Conservation (phyloP, 2,113 vertebrate species). For the Axis porcinus region DNA sequence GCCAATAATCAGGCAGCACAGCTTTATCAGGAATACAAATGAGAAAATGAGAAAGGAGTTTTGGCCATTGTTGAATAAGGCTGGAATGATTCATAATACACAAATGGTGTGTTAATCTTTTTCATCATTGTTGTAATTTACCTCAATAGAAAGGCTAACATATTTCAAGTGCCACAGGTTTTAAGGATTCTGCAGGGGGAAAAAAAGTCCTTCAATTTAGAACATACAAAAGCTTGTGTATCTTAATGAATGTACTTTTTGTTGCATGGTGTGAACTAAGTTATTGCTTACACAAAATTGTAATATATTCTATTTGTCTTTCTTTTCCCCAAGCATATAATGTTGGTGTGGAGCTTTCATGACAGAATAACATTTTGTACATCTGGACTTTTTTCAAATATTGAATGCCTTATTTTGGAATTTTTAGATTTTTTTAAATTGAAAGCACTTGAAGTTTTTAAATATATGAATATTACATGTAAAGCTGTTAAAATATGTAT, state of each 20-base stretch:
- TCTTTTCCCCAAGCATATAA: slow-evolving; percentile 89
- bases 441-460: slow-evolving; percentile 87
- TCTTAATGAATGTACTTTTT: slow-evolving; percentile 89
- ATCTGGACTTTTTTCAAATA: slow-evolving; percentile 88
- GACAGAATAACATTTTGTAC: slow-evolving; percentile 87
- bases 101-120: slow-evolving; percentile 77
- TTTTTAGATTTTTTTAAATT: slow-evolving; percentile 88
- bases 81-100: slow-evolving; percentile 95
- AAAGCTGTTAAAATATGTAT: slow-evolving; percentile 87
- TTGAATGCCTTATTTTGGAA: slow-evolving; percentile 88
- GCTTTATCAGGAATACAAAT: slow-evolving; percentile 98
- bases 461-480: slow-evolving; percentile 88
- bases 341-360: slow-evolving; percentile 91
- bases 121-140: slow-evolving; percentile 79
- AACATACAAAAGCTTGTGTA: slow-evolving; percentile 88
- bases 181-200: slow-evolving; percentile 80
- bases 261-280: slow-evolving; percentile 99
- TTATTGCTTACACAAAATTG: slow-evolving; percentile 99
- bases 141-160: slow-evolving; percentile 82
- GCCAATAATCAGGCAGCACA: slow-evolving; percentile 99
- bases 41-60: slow-evolving; percentile 98
- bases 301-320: slow-evolving; percentile 96
- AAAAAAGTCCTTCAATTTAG: slow-evolving; percentile 81
- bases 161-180: slow-evolving; percentile 88
- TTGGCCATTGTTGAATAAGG: slow-evolving; percentile 98